Base-by-base conservation (phyloP, 2,113 vertebrate species). In the Microcebus griseorufus region DNA sequence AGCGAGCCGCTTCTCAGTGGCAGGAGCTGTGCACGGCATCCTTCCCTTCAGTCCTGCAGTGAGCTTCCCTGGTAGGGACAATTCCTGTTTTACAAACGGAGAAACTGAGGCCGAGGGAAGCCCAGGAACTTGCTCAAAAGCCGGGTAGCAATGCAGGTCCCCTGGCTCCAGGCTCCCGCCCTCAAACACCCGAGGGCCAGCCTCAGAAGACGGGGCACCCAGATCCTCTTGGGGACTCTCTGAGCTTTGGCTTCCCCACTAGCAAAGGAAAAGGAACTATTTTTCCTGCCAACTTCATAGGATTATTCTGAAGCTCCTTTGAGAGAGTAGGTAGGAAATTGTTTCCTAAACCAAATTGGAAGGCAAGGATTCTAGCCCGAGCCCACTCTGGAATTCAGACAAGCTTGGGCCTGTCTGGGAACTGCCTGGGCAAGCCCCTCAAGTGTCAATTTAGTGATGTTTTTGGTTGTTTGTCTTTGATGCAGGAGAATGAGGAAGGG, bases 11-110 rank as follows among this genome's bases (percentile, higher is more conserved):
- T 73, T 73, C 70, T 67, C 22, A 1, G 16, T 2, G 37, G 34
- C 11, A 0, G 72, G 75, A 42, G 53, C 4, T 2, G 0, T 1
- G 37, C 25, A 0, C 1, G 1, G 37, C 23, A 5, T 53, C 3
- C 9, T 79, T 58, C 13, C 16, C 0, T n/a, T 27, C 13, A 0
- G 3, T 80, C 45, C 67, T 73, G 45, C 23, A 6, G 34, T 7
- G 9, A 3, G 17, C 27, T 32, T 7, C 5, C 4, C 37, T 20
- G 22, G 27, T 1, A 25, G 60, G 17, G 4, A 17, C 2, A 12
- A 2, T 12, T 23, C 42, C 13, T 48, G 5, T 29, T 39, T 72
- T 65, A 10, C 23, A 70, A 75, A 11, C 3, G 76, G 51, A 22
- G 58, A 60, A 10, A 55, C n/a, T 5, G n/a, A n/a, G 65, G 60